These are phyloP conservation scores for Abrostola triplasia DNA, from an alignment of 2,888 invertebrate species.

Conservation along the genomic window DNA sequence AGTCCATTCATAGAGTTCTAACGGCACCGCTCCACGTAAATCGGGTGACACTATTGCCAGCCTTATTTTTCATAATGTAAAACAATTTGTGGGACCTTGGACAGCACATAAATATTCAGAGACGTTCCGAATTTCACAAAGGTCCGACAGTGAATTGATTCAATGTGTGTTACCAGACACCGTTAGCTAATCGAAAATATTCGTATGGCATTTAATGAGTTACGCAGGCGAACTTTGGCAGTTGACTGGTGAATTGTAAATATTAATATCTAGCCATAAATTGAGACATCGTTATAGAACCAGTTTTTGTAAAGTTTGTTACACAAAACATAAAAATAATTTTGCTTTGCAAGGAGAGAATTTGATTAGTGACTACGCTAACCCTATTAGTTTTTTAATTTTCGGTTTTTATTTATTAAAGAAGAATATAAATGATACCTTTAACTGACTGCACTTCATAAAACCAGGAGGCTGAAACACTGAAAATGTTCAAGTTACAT, in stretches of 20 bases:
- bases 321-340: no score
- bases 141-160: slow-evolving; percentile 71
- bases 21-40: slow-evolving; percentile 54
- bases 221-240: slow-evolving; percentile 58
- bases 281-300: slow-evolving; percentile 9
- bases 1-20: slow-evolving; percentile 49
- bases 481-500: no score
- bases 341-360: no score
- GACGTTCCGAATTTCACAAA: slow-evolving; percentile 75
- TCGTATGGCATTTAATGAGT: slow-evolving; percentile 77
- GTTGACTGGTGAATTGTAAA: slow-evolving; percentile 53
- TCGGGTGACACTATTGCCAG: slow-evolving; percentile 59
- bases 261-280: slow-evolving; percentile 8
- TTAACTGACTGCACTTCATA: no score
- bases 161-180: slow-evolving; percentile 70
- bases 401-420: no score
- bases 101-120: slow-evolving; percentile 78
- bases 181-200: slow-evolving; percentile 77
- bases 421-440: no score
- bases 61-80: slow-evolving; percentile 60
- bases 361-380: no score
- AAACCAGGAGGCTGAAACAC: no score
- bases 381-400: no score
- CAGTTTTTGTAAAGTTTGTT: neutral
- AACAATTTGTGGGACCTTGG: slow-evolving; percentile 73